Evolutionary conservation across 2,797 vertebrate genomes (phyloP).

Genomic region (Gallinago solitaria): DNA sequence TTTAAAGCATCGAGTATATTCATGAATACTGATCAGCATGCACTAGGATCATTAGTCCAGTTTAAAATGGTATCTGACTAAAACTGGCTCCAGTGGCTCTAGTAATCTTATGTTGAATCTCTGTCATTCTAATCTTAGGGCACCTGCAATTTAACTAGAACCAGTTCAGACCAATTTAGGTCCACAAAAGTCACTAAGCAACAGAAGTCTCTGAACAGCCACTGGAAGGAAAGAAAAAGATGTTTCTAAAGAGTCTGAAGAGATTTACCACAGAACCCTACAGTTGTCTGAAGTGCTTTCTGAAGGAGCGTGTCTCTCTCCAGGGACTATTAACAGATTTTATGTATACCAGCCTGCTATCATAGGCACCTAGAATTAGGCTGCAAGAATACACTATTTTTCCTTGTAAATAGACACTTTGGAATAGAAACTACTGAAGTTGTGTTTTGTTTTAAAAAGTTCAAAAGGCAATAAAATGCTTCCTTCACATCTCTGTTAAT

Average conservation of each 20-base stretch:
- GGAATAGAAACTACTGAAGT: neutral
- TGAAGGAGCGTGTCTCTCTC: neutral
- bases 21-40: neutral
- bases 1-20: neutral
- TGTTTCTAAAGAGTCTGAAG: neutral
- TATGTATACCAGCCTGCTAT: neutral
- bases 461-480: slow-evolving; percentile 36
- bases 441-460: slow-evolving; percentile 6
- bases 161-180: neutral
- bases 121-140: neutral
- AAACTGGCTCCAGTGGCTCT: neutral
- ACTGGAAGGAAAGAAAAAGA: neutral
- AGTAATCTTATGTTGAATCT: neutral
- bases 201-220: neutral
- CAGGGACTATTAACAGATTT: neutral
- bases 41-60: neutral
- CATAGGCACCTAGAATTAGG: neutral
- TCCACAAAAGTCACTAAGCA: neutral
- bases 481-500: slow-evolving; percentile 27
- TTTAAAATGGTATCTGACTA: neutral
- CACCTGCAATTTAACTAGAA: neutral
- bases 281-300: neutral
- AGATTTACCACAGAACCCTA: neutral
- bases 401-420: neutral
- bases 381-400: neutral